phyloP scores from a whole-genome alignment of 2,888 invertebrate genomes.

The Celastrina argiolus region DNA sequence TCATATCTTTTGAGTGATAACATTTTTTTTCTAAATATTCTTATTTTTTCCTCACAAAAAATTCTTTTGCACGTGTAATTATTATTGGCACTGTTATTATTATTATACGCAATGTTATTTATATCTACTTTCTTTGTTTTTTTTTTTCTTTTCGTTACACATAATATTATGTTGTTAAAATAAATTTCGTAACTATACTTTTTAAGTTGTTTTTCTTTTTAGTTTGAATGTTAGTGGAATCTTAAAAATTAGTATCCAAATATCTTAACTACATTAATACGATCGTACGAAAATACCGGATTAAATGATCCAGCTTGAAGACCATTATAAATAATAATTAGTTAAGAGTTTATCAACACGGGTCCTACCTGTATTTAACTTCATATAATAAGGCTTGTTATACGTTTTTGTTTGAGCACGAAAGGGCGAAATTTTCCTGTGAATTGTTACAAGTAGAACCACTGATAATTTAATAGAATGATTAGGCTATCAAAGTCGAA shows the following conservation, averaged over 20 bases:
- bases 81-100: constrained; percentile 73
- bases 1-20: constrained; percentile 15
- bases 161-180: constrained; percentile 68
- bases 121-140: constrained; percentile 44
- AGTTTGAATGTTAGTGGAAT: constrained; percentile 21
- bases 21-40: constrained; percentile 1
- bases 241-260: constrained; percentile 12
- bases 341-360: not conserved
- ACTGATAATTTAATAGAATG: not conserved
- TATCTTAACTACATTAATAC: constrained; percentile 17
- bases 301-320: not conserved
- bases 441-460: not conserved
- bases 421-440: constrained; percentile 18
- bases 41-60: not conserved
- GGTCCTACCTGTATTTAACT: constrained; percentile 7
- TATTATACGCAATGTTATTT: constrained; percentile 48
- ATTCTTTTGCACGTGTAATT: constrained; percentile 10
- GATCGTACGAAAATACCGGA: constrained; percentile 24
- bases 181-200: constrained; percentile 66
- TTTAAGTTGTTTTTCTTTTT: constrained; percentile 36
- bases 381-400: constrained; percentile 17
- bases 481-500: not conserved
- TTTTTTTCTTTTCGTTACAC: constrained; percentile 46
- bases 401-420: constrained; percentile 17
- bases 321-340: constrained; percentile 4